A percentile compares a stretch with the other conserved stretches of the same genome.
These are phyloP conservation scores for Anthopleura sola DNA, from an alignment of 64 coral and sea anemone genomes.

Conservation along the genomic window DNA sequence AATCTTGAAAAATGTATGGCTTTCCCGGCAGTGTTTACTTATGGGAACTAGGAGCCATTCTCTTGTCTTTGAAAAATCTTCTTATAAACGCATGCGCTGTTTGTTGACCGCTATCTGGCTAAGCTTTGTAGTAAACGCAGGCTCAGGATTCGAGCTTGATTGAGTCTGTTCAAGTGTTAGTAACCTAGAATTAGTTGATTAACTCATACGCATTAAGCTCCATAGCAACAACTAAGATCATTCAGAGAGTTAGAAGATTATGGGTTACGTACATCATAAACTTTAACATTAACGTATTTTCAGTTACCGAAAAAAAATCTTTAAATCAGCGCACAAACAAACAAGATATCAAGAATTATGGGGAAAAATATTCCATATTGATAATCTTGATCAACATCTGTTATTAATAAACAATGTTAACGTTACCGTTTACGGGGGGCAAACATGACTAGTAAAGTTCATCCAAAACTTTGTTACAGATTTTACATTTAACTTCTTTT, in stretches of 20 bases:
- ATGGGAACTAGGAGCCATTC: too few relatives aligned
- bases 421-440: neutral
- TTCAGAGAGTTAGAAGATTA: neutral
- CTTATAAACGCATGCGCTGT: neutral
- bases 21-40: too few relatives aligned
- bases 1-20: too few relatives aligned
- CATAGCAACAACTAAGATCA: neutral
- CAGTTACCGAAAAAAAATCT: neutral
- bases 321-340: neutral
- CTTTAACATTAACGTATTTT: neutral
- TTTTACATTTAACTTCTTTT: neutral
- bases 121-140: neutral
- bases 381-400: neutral
- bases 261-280: slow-evolving; percentile 18
- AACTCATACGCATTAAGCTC: neutral
- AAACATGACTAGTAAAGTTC: neutral
- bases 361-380: too few relatives aligned
- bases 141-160: neutral
- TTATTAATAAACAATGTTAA: neutral
- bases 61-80: too few relatives aligned
- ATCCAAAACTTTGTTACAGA: neutral
- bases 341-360: neutral
- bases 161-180: neutral
- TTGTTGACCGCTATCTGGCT: neutral
- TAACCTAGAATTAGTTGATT: neutral